These are phyloP conservation scores for Strigops habroptila DNA, from an alignment of 2,113 vertebrate species.

Conservation along the genomic window DNA sequence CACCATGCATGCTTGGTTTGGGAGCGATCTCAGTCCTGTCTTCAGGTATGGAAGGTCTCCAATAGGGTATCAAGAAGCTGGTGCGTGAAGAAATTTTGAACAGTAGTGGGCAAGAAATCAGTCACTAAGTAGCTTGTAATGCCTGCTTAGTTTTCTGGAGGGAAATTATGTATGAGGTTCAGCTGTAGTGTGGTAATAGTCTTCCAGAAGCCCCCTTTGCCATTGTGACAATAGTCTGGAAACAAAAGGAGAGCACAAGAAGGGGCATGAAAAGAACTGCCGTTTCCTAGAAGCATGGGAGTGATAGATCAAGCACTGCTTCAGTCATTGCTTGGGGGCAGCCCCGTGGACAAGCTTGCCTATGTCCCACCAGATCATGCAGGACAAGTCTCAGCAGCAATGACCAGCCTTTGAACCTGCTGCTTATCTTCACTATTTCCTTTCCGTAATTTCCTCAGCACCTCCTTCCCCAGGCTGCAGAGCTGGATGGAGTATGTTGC, in stretches of 20 bases:
- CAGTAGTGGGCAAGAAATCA: neutral
- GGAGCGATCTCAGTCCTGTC: no score
- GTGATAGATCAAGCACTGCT: neutral
- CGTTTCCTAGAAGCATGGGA: fast-evolving
- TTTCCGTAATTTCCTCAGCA: neutral
- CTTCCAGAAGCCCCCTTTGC: neutral
- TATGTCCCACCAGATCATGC: neutral
- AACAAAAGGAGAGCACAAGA: neutral
- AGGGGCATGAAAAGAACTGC: no score
- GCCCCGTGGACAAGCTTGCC: no score
- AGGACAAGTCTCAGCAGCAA: neutral
- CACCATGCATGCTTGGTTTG: neutral
- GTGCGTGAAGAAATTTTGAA: no score
- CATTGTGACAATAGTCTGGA: neutral
- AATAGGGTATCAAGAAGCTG: neutral
- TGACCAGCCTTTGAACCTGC: neutral
- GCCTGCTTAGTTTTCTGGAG: neutral
- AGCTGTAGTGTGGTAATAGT: neutral
- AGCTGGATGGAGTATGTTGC: neutral
- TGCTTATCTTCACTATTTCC: neutral
- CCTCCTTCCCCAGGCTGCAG: neutral
- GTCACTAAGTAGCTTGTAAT: neutral
- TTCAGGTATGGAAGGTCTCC: neutral
- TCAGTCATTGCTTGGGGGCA: fast-evolving
- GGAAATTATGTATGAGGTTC: neutral